Evolutionary conservation across 2,888 invertebrate genomes (phyloP).

Genomic region (Ephialtes manifestator): DNA sequence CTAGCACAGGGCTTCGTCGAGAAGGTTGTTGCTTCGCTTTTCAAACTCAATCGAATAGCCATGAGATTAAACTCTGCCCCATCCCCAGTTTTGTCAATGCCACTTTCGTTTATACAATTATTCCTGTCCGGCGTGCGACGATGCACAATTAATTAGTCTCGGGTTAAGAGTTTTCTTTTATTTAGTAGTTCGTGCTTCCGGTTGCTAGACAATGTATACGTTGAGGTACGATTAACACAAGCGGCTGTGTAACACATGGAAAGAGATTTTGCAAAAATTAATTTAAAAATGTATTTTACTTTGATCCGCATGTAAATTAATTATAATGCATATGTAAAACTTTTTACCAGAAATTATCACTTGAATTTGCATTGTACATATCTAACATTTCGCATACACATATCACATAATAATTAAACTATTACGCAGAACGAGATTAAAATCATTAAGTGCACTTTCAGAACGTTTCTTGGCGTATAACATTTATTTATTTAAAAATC

Average conservation of each 20-base stretch:
- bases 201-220: not conserved
- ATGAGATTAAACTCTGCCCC: conserved; percentile 42
- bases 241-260: too few species aligned
- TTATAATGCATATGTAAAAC: too few species aligned
- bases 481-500: conserved; percentile 7
- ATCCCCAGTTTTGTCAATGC: not conserved
- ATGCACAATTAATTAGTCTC: conserved; percentile 12
- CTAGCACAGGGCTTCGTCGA: not conserved
- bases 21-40: conserved; percentile 29
- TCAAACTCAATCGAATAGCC: conserved; percentile 34
- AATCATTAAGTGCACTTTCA: not conserved
- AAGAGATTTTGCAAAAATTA: too few species aligned
- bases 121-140: not conserved
- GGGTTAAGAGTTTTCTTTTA: not conserved
- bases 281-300: too few species aligned
- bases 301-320: too few species aligned
- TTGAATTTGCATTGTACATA: too few species aligned
- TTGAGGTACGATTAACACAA: not conserved
- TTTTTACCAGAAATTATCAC: too few species aligned
- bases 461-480: not conserved
- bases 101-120: conserved; percentile 10
- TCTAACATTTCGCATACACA: too few species aligned
- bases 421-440: too few species aligned
- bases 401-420: too few species aligned
- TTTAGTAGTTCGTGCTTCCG: not conserved